A percentile compares a stretch with the other conserved stretches of the same genome.
phyloP scores from a whole-genome alignment of 2,797 vertebrate genomes.

The Scyliorhinus canicula region DNA sequence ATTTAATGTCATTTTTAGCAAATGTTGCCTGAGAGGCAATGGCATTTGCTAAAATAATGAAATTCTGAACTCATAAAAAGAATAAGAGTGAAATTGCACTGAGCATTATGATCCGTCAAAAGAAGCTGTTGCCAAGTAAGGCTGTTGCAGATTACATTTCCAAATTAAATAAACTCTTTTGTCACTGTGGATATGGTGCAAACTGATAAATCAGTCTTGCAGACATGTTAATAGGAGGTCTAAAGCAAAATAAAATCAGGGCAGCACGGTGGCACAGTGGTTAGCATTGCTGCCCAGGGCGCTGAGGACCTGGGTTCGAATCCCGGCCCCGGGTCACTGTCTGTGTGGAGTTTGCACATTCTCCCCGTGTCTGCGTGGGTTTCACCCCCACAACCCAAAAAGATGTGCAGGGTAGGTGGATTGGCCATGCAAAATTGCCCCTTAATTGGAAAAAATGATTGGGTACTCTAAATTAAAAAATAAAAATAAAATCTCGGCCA shows the following conservation, averaged over 20 bases:
- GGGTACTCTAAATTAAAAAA: too few relatives aligned
- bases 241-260: not conserved
- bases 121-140: not conserved
- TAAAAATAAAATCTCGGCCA: too few relatives aligned
- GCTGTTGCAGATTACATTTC: not conserved
- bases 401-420: too few relatives aligned
- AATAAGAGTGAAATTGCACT: not conserved
- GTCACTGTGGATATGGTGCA: not conserved
- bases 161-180: not conserved
- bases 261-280: too few relatives aligned
- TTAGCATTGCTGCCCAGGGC: too few relatives aligned
- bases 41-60: not conserved
- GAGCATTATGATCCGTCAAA: not conserved
- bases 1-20: not conserved
- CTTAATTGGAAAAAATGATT: too few relatives aligned
- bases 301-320: too few relatives aligned
- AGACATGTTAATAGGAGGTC: not conserved
- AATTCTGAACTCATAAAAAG: not conserved
- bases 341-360: too few relatives aligned
- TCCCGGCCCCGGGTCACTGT: too few relatives aligned
- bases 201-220: not conserved
- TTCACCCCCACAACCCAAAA: too few relatives aligned
- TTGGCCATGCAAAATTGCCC: too few relatives aligned
- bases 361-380: too few relatives aligned
- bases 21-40: not conserved